Evolutionary conservation across 2,797 vertebrate species (phyloP), one percentile per base, ranked within the genome.

Genomic region (Borostomias antarcticus): DNA sequence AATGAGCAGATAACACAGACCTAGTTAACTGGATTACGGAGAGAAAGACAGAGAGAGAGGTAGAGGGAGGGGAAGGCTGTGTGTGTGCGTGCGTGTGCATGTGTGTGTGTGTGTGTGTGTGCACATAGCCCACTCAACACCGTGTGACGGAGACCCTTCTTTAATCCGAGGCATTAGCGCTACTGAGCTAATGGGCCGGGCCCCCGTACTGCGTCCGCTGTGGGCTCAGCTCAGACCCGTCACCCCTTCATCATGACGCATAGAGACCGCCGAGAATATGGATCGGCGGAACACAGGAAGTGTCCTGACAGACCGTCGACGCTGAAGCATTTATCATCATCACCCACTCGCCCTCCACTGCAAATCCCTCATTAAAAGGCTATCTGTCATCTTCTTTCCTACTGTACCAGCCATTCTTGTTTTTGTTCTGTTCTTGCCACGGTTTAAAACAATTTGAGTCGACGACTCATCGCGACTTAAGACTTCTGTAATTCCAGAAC

Each of bases 81-180:
- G 52, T 5, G 52, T 17, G 5, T 54, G 52, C 28, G 23, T 25
- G 50, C 25, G 50, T 52, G 50, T 26, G 50, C 2, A 73, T 56
- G 69, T 83, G 80, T 68, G 77, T 82, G 25, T 58, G 51, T 64
- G 51, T 64, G 28, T 66, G 64, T 19, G 43, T 48, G 40, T 28
- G 26, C 29, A 37, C 69, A 68, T 73, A 74, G 71, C 68, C 58
- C 68, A 73, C 1, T 28, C 68, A 43, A 80, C 61, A 81, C 81
- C 77, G 79, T 82, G 77, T 70, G 83, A 82, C 82, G 72, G 56
- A 79, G 77, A 84, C 82, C 78, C 68, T 3, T 25, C 8, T 74
- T 78, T 89, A 87, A 88, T 86, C 85, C 81, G 74, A 66, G 78
- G 78, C 77, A 79, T 86, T 84, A 83, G 69, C 52, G 64, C 45